Evolutionary conservation across 2,113 vertebrate genomes (phyloP), one percentile per base, ranked within the genome.

Genomic region (Thamnaconus septentrionalis): DNA sequence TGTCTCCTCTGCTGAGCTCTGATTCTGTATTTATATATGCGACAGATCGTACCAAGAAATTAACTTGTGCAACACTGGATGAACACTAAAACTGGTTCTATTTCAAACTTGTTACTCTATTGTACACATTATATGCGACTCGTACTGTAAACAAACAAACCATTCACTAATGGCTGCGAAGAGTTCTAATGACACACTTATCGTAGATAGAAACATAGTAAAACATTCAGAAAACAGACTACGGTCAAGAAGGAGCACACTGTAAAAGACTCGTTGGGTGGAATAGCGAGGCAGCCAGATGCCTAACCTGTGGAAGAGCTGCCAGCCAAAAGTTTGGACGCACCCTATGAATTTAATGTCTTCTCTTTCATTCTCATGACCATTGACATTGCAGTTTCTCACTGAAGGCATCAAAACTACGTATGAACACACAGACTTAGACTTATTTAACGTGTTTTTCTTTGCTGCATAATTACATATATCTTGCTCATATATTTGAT

Each of bases 151-250:
- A 78, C 75, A 75, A 81, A 67, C 71, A 79, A 75, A 78, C 66
- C 18, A 31, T 31, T 31, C 69, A 84, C 75, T 66, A 70, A 59
- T 69, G 75, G 79, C 70, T 73, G 68, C 69, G 73, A 69, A 81
- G 69, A 66, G 73, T 56, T 63, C 59, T 77, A 80, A 76, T 76
- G 69, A 82, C 74, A 60, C 58, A 60, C 58, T 74, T 72, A 75
- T 72, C 73, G 77, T 88, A 86, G 87, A 90, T 84, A 91, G 69
- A 91, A 90, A 87, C 78, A 81, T 87, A 88, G 69, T 87, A 90
- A 90, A 84, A 67, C 68, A 82, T 82, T 85, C 76, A 76, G 78
- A 90, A 31, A 31, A 87, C 75, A 72, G 78, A 78, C 67, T 72
- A 75, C 53, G 73, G 71, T 73, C 63, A 84, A 69, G 74, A 84